Conservation (phyloP, 64 coral and sea anemone genomes). For the Montipora sp. region DNA sequence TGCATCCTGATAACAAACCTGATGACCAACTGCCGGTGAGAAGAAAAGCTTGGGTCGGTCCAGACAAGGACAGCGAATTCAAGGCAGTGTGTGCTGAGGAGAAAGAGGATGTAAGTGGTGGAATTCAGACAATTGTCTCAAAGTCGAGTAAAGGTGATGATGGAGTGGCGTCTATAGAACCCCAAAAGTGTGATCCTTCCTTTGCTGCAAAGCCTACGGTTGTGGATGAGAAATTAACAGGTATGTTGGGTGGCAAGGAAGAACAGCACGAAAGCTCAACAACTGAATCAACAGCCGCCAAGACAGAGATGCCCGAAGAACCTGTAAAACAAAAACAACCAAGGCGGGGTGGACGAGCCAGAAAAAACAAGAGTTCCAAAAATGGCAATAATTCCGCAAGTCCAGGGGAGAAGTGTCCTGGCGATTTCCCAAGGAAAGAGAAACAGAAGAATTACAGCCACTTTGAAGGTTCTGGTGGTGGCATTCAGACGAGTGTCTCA, state of each 20-base stretch:
- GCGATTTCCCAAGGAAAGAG: no score
- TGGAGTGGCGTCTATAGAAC: no score
- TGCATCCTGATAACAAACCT: neutral
- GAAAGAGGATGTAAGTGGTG: neutral
- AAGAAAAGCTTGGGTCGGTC: neutral
- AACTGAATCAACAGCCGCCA: neutral
- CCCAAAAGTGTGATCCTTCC: neutral
- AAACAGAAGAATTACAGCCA: no score
- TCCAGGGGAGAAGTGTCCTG: no score
- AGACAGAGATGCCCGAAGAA: neutral
- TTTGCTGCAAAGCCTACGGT: neutral
- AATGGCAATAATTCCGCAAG: no score
- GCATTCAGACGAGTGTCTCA: no score
- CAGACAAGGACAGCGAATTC: neutral
- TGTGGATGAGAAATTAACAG: neutral
- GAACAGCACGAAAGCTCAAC: neutral
- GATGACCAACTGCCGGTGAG: neutral
- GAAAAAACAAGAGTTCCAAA: neutral
- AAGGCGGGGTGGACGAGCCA: neutral
- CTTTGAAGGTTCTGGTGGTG: no score
- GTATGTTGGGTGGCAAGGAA: neutral
- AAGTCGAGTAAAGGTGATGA: no score
- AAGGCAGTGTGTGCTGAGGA: neutral
- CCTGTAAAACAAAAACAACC: neutral
- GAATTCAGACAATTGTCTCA: no score